Percentiles rank a stretch among this genome's conserved stretches.
These are phyloP conservation scores for Kobus ellipsiprymnus DNA, from an alignment of 2,113 vertebrate species.

Conservation along the genomic window DNA sequence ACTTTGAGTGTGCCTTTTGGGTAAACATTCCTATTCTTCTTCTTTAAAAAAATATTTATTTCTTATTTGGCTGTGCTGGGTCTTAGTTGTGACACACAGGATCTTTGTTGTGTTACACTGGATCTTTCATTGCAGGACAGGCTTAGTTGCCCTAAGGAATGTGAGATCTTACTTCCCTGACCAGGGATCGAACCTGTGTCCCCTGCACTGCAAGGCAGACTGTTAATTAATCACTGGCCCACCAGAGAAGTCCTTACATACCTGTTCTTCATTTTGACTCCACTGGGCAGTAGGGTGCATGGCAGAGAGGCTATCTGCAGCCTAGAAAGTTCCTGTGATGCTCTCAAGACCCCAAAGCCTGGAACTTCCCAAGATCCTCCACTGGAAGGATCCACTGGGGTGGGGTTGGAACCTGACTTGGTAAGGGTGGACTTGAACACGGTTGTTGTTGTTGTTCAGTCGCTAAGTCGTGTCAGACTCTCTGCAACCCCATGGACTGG, in stretches of 20 bases:
- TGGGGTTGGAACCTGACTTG: not conserved
- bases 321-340: rapidly evolving
- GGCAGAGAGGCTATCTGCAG: not conserved
- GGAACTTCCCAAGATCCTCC: not conserved
- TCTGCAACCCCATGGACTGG: not conserved
- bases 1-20: not conserved
- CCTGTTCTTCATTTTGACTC: not conserved
- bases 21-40: not conserved
- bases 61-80: not conserved
- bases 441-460: not conserved
- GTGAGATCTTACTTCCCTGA: not conserved
- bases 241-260: not conserved
- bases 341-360: not conserved
- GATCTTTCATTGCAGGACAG: not conserved
- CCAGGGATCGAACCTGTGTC: not conserved
- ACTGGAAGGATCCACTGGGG: not conserved
- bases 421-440: not conserved
- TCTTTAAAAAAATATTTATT: not conserved
- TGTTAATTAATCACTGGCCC: not conserved
- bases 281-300: rapidly evolving
- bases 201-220: not conserved
- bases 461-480: not conserved
- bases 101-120: not conserved
- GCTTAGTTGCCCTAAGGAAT: not conserved
- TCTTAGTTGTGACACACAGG: not conserved